phyloP scores from a whole-genome alignment of 2,113 vertebrate genomes.

The Alethe diademata region DNA sequence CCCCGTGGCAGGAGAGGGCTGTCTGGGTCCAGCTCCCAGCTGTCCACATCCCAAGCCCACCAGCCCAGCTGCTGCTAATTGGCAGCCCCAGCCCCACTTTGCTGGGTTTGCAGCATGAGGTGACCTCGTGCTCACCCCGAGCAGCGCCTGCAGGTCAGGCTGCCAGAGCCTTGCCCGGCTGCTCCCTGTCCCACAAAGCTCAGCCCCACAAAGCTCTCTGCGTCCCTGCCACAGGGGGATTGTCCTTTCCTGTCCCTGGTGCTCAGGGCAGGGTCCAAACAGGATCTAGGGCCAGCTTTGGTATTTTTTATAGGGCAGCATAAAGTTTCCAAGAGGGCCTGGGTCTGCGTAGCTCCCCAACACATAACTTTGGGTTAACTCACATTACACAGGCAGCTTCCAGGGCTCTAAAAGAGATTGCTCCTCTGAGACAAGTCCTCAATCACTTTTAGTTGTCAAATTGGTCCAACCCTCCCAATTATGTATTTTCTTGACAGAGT shows the following conservation, averaged over 20 bases:
- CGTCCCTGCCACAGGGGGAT: not conserved
- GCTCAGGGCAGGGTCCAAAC: not conserved
- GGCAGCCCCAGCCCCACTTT: not conserved
- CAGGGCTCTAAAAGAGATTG: not conserved
- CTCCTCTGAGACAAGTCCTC: not conserved
- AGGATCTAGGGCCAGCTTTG: not conserved
- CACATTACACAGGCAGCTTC: not conserved
- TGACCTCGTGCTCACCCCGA: constrained; percentile 27
- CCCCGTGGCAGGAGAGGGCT: not conserved
- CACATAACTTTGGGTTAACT: not conserved
- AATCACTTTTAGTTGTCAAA: not conserved
- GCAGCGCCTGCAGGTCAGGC: not conserved
- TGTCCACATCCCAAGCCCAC: not conserved
- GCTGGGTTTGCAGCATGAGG: not conserved
- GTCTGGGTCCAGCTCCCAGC: not conserved
- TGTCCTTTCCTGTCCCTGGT: not conserved
- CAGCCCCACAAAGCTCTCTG: not conserved
- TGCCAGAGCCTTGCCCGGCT: not conserved
- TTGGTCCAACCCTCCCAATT: not conserved
- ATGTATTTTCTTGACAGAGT: not conserved
- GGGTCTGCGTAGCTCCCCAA: not conserved
- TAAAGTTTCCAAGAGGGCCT: not conserved
- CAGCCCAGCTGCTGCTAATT: constrained; percentile 39
- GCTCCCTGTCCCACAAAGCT: not conserved
- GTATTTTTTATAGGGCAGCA: not conserved